Conservation (phyloP, 2,113 vertebrate genomes). For the Neopipo cinnamomea region DNA sequence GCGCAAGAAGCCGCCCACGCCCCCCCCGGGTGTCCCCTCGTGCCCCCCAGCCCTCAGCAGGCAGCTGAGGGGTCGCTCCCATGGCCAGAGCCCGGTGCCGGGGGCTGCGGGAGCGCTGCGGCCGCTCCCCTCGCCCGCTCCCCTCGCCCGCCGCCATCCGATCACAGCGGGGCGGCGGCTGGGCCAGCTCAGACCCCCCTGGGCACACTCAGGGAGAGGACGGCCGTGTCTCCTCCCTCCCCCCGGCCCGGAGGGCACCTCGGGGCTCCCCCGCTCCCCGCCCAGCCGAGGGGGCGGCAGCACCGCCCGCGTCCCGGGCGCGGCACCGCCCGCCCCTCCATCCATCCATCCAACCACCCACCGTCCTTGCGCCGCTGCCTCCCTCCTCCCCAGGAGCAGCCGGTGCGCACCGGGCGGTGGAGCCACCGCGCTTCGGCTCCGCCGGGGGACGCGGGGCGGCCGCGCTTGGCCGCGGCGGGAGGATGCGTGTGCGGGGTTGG, state of each 20-base stretch:
- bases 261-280: neutral
- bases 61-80: neutral
- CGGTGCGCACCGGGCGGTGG: neutral
- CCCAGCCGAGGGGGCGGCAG: neutral
- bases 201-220: neutral
- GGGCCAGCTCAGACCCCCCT: neutral
- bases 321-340: neutral
- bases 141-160: neutral
- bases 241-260: no score
- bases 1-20: fast-evolving
- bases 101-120: neutral
- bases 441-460: neutral
- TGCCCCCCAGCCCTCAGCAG: neutral
- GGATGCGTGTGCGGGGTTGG: neutral
- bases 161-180: neutral
- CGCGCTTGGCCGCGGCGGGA: neutral
- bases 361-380: neutral
- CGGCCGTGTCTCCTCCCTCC: neutral
- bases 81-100: fast-evolving
- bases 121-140: neutral
- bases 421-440: neutral
- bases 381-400: neutral
- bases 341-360: neutral
- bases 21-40: neutral
- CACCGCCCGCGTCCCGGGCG: neutral